Percentiles rank a stretch among this genome's conserved stretches.
These are phyloP conservation scores for Nerophis ophidion DNA, from an alignment of 2,113 vertebrate genomes.

Conservation along the genomic window DNA sequence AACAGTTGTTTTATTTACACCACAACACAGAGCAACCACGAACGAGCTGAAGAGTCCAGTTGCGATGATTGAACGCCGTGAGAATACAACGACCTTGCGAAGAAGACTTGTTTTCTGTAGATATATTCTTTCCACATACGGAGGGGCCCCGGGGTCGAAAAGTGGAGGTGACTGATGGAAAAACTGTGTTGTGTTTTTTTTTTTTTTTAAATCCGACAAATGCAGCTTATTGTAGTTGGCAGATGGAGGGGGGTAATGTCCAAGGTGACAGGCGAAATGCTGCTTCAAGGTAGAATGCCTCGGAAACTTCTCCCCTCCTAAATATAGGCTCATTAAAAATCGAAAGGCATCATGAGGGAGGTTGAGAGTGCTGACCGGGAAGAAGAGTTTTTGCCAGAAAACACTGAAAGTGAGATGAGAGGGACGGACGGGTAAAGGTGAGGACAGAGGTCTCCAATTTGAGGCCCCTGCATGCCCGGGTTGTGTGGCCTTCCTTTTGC, in stretches of 20 bases:
- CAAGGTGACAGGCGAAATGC: constrained; percentile 60
- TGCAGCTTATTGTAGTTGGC: constrained; percentile 29
- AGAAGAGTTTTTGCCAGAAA: constrained; percentile 38
- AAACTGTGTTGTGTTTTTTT: constrained; percentile 36
- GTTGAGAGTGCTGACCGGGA: constrained; percentile 7
- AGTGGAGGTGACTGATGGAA: constrained; percentile 46
- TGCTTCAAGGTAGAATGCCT: constrained; percentile 49
- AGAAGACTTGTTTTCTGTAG: too few species aligned
- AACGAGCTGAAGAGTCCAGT: too few species aligned
- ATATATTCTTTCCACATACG: too few species aligned
- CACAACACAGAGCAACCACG: too few species aligned
- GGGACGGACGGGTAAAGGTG: constrained; percentile 31
- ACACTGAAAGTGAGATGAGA: constrained; percentile 28
- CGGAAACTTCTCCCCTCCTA: constrained; percentile 42
- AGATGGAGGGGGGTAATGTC: constrained; percentile 44
- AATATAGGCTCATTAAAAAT: constrained; percentile 71
- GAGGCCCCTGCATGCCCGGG: too few species aligned
- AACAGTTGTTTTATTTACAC: too few species aligned
- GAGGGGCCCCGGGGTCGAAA: background rate
- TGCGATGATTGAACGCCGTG: too few species aligned
- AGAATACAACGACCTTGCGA: too few species aligned
- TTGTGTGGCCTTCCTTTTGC: too few species aligned
- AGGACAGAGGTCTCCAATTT: constrained; percentile 2
- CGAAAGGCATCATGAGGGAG: constrained; percentile 43
- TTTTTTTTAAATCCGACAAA: constrained; percentile 45